Percentiles rank a stretch among this genome's conserved stretches.
Conservation (phyloP, 2,113 vertebrate species). For the Beaufortia kweichowensis region DNA sequence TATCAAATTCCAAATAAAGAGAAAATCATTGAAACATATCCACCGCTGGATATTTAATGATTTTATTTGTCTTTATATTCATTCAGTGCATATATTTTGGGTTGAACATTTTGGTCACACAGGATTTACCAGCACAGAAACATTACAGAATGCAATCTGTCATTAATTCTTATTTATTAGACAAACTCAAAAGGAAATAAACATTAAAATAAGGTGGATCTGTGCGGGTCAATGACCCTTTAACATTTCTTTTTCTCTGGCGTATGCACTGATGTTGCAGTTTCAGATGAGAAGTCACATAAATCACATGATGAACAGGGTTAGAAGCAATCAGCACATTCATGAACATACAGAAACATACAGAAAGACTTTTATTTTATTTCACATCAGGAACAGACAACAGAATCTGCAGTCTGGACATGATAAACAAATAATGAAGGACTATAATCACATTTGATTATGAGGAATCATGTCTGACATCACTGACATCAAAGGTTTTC, state of each 20-base stretch:
- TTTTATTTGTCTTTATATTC: background rate
- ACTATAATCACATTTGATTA: no score
- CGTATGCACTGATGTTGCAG: background rate
- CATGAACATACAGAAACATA: background rate
- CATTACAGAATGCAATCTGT: background rate
- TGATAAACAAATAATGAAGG: no score
- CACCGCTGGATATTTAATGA: no score
- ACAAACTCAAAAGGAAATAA: background rate
- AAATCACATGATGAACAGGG: slow-evolving; percentile 1
- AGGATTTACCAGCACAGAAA: background rate
- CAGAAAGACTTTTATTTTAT: background rate
- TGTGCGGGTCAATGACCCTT: no score
- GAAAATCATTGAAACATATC: no score
- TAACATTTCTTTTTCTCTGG: background rate
- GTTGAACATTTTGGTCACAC: no score
- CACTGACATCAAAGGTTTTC: no score
- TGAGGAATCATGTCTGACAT: no score
- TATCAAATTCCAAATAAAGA: no score
- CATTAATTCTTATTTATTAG: background rate
- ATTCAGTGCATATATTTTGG: background rate
- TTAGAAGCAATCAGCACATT: background rate
- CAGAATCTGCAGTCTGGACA: no score
- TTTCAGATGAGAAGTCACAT: slow-evolving; percentile 3
- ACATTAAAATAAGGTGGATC: background rate
- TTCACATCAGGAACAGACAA: no score